A percentile compares a stretch with the other conserved stretches of the same genome.
Evolutionary conservation across 2,888 invertebrate species (phyloP).

Genomic region (Drosophila pseudotakahashii): DNA sequence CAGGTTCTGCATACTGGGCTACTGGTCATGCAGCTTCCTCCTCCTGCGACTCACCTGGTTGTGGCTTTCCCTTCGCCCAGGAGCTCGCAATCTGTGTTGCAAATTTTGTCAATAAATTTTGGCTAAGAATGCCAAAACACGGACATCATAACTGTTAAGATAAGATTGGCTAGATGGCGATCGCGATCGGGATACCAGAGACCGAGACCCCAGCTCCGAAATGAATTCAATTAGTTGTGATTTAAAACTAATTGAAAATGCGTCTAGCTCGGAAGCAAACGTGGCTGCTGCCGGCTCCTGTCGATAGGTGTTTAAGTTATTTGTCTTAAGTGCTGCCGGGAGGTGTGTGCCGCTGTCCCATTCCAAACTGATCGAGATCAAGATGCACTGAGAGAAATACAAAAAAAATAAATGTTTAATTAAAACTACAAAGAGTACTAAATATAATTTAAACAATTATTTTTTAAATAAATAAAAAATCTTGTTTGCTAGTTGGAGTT

Average conservation of each 20-base stretch:
- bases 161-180: constrained; percentile 68
- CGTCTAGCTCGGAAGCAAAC: constrained; percentile 50
- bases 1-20: constrained; percentile 65
- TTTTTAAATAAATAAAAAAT: too few relatives aligned
- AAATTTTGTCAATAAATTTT: constrained; percentile 78
- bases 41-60: constrained; percentile 52
- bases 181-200: constrained; percentile 13
- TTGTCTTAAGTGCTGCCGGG: constrained; percentile 74
- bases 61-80: constrained; percentile 71
- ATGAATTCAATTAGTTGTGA: constrained; percentile 78
- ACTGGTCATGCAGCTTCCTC: constrained; percentile 63
- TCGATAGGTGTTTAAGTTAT: constrained; percentile 77
- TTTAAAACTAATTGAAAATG: constrained; percentile 79
- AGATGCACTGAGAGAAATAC: constrained; percentile 8
- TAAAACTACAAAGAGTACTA: too few relatives aligned
- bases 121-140: constrained; percentile 73
- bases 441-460: too few relatives aligned
- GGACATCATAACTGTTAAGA: constrained; percentile 74
- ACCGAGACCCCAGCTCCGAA: constrained; percentile 25
- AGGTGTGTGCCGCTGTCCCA: constrained; percentile 47
- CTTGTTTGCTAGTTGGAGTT: too few relatives aligned
- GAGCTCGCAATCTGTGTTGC: constrained; percentile 82
- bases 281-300: constrained; percentile 32
- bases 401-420: not conserved
- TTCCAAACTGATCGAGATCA: constrained; percentile 30